Conservation (phyloP, 2,797 vertebrate species). For the Fundulus diaphanus region DNA sequence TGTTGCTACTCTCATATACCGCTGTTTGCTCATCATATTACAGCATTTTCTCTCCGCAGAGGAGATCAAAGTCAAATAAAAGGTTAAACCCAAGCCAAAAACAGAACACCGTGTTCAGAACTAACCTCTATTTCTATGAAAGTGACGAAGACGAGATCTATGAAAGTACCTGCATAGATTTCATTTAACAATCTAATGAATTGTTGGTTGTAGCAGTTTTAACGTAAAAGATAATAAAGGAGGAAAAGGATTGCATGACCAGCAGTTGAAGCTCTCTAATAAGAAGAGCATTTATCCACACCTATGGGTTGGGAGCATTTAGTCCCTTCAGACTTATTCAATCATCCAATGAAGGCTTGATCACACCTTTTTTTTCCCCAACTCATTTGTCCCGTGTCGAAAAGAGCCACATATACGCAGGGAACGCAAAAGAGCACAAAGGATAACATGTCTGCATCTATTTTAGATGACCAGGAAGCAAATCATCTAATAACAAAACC, state of each 20-base stretch:
- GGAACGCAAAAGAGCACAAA: conserved; percentile 27
- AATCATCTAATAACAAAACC: conserved; percentile 65
- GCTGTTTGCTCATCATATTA: conserved; percentile 15
- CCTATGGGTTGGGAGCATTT: conserved; percentile 5
- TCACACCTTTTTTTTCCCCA: conserved; percentile 45
- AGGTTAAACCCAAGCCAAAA: conserved; percentile 19
- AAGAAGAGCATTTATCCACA: conserved; percentile 32
- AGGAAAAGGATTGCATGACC: not conserved
- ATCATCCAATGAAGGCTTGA: conserved; percentile 36
- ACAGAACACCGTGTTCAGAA: not conserved
- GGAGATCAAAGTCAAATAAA: conserved; percentile 27
- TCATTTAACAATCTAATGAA: not conserved
- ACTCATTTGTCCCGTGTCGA: conserved; percentile 31
- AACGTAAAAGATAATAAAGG: conserved; percentile 3
- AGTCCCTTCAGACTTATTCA: conserved; percentile 32
- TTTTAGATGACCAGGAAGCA: conserved; percentile 63
- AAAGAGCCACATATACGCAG: conserved; percentile 24
- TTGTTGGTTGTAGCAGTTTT: not conserved
- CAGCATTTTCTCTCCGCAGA: not conserved
- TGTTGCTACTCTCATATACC: conserved; percentile 4
- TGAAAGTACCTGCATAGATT: not conserved
- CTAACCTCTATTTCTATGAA: not conserved
- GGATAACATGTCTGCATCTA: conserved; percentile 48
- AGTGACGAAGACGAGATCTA: not conserved
- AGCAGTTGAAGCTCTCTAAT: conserved; percentile 18